Conservation (phyloP, 2,888 invertebrate species). For the Eledona agricola region DNA sequence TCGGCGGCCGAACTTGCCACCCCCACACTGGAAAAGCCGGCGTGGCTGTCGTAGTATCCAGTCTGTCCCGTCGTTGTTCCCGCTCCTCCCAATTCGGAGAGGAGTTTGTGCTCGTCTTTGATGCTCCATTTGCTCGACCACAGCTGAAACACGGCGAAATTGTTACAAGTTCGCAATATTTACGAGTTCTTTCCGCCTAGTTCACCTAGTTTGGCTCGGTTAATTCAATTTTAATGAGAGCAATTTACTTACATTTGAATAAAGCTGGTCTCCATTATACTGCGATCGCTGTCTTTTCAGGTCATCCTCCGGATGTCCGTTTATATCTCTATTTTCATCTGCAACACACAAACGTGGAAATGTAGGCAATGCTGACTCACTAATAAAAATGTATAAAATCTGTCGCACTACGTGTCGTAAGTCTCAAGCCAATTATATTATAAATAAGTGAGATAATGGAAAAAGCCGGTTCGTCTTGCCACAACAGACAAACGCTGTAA, state of each 20-base stretch:
- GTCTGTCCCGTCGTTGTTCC: constrained; percentile 62
- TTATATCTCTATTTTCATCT: constrained; percentile 90
- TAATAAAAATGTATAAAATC: too few species aligned
- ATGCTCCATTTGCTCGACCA: constrained; percentile 92
- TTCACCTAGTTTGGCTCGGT: constrained; percentile 26
- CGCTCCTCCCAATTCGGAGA: constrained; percentile 80
- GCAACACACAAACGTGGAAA: constrained; percentile 53
- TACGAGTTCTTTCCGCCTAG: constrained; percentile 4
- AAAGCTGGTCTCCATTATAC: constrained; percentile 89
- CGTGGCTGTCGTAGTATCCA: constrained; percentile 69
- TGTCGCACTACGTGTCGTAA: constrained; percentile 9
- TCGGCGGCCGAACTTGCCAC: constrained; percentile 64
- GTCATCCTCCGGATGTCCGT: constrained; percentile 88
- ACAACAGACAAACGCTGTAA: constrained; percentile 19
- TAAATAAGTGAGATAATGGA: constrained; percentile 27
- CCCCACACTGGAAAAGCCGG: constrained; percentile 65
- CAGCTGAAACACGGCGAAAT: constrained; percentile 64
- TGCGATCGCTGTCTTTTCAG: constrained; percentile 87
- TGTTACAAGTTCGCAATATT: constrained; percentile 25
- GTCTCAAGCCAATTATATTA: not conserved
- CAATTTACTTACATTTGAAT: constrained; percentile 79
- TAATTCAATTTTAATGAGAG: constrained; percentile 38
- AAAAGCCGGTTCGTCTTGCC: constrained; percentile 17
- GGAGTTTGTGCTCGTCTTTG: constrained; percentile 88
- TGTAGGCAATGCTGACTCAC: constrained; percentile 11